Evolutionary conservation across 2,888 invertebrate genomes (phyloP).

Genomic region (Ischnura elegans): DNA sequence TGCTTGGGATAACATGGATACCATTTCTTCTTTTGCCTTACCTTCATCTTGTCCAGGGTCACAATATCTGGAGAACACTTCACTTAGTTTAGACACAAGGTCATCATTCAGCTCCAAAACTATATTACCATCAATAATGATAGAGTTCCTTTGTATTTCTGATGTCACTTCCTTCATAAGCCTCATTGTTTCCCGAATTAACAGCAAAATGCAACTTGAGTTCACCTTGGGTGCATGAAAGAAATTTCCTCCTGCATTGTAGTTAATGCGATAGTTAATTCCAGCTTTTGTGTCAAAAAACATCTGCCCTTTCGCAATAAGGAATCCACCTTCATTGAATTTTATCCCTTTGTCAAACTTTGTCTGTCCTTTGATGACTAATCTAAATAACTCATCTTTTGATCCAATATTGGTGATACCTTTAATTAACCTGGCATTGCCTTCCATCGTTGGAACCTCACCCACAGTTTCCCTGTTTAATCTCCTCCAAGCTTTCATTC

Average conservation of each 20-base stretch:
- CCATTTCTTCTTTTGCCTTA: neutral
- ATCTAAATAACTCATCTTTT: conserved; percentile 81
- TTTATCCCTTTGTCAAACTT: neutral
- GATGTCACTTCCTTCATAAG: neutral
- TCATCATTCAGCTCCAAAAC: neutral
- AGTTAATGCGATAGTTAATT: neutral
- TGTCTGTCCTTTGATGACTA: conserved; percentile 76
- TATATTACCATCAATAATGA: neutral
- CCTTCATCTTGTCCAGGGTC: neutral
- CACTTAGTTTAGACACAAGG: neutral
- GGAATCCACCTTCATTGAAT: conserved; percentile 1
- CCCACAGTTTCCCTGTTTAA: conserved; percentile 75
- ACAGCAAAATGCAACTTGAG: too few species aligned
- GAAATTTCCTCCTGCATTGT: neutral
- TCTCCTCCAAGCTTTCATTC: neutral
- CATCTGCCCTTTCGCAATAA: neutral
- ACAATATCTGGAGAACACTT: neutral
- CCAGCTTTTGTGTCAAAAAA: neutral
- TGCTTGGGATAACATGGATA: neutral
- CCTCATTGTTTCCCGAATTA: neutral
- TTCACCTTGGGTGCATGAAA: neutral
- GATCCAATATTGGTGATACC: conserved; percentile 80
- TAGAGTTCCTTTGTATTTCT: neutral
- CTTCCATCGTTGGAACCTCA: conserved; percentile 77
- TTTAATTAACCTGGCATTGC: conserved; percentile 81